These are phyloP conservation scores for Plutella xylostella DNA, from an alignment of 2,888 invertebrate species.

Conservation along the genomic window DNA sequence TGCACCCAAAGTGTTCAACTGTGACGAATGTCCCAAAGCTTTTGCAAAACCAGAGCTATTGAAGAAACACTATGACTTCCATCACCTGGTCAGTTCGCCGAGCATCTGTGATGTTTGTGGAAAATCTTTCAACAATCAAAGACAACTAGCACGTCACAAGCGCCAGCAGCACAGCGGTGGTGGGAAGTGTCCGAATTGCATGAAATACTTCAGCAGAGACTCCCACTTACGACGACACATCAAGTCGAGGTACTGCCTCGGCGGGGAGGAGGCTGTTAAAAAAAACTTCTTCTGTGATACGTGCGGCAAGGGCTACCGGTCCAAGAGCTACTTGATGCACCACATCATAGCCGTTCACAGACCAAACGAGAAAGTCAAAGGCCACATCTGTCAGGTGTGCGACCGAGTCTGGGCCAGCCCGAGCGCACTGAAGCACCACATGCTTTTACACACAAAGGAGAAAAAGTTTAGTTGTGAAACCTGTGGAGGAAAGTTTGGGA, in stretches of 20 bases:
- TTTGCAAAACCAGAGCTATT: slow-evolving; percentile 21
- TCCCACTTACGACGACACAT: too few species aligned
- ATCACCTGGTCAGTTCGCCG: too few species aligned
- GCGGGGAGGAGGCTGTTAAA: slow-evolving; percentile 10
- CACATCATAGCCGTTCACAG: slow-evolving; percentile 31
- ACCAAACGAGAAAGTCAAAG: slow-evolving; percentile 23
- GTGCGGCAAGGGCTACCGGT: slow-evolving; percentile 27
- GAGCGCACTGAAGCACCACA: slow-evolving; percentile 27
- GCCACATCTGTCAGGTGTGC: slow-evolving; percentile 27
- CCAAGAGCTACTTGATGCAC: slow-evolving; percentile 23
- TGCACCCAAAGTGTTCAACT: slow-evolving; percentile 27
- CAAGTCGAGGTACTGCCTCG: slow-evolving; percentile 20
- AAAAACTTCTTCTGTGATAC: slow-evolving; percentile 24
- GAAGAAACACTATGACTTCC: too few species aligned
- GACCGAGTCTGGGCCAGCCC: slow-evolving; percentile 25
- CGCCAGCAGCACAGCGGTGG: too few species aligned
- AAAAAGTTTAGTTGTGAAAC: slow-evolving; percentile 28
- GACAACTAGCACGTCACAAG: too few species aligned
- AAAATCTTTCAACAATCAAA: too few species aligned
- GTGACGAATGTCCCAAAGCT: slow-evolving; percentile 23
- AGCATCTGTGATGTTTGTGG: too few species aligned
- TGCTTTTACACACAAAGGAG: slow-evolving; percentile 30
- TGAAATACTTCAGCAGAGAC: too few species aligned
- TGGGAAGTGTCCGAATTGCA: too few species aligned
- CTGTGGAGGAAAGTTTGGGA: slow-evolving; percentile 28